A percentile compares a stretch with the other conserved stretches of the same genome.
phyloP scores from a whole-genome alignment of 2,888 invertebrate genomes.

The Leucoptera coffeella region DNA sequence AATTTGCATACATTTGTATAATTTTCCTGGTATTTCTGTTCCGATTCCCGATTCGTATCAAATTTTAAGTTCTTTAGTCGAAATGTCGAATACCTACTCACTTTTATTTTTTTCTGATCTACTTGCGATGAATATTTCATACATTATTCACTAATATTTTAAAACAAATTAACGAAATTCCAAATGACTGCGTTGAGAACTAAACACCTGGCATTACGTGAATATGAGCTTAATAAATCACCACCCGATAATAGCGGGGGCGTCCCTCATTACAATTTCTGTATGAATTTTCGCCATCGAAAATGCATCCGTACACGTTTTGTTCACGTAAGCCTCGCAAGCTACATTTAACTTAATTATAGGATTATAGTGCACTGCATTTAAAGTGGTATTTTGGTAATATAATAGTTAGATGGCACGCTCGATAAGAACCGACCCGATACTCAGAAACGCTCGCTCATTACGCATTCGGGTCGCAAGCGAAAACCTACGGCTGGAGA shows the following conservation, averaged over 20 bases:
- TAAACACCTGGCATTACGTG: too few relatives aligned
- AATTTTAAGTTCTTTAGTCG: too few relatives aligned
- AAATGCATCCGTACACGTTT: conserved; percentile 28
- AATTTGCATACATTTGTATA: too few relatives aligned
- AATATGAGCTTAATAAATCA: conserved; percentile 20
- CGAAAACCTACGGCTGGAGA: conserved; percentile 24
- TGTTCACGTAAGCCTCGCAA: conserved; percentile 26
- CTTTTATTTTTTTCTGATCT: too few relatives aligned
- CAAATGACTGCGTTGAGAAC: too few relatives aligned
- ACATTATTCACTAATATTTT: conserved; percentile 22
- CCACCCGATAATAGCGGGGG: conserved; percentile 27
- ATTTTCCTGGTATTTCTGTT: too few relatives aligned
- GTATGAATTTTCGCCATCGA: conserved; percentile 32
- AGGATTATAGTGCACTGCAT: conserved; percentile 39
- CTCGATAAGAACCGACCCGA: conserved; percentile 37
- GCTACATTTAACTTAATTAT: conserved; percentile 49
- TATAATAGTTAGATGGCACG: conserved; percentile 52
- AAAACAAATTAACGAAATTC: too few relatives aligned
- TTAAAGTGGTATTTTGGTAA: conserved; percentile 50
- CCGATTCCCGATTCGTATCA: too few relatives aligned
- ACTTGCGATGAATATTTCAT: too few relatives aligned
- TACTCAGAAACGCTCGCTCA: conserved; percentile 43
- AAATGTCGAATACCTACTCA: too few relatives aligned
- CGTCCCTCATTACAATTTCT: conserved; percentile 12
- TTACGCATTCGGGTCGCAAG: conserved; percentile 43